Evolutionary conservation across 2,113 vertebrate species (phyloP).

Genomic region (Tenebrosternarchus preto): DNA sequence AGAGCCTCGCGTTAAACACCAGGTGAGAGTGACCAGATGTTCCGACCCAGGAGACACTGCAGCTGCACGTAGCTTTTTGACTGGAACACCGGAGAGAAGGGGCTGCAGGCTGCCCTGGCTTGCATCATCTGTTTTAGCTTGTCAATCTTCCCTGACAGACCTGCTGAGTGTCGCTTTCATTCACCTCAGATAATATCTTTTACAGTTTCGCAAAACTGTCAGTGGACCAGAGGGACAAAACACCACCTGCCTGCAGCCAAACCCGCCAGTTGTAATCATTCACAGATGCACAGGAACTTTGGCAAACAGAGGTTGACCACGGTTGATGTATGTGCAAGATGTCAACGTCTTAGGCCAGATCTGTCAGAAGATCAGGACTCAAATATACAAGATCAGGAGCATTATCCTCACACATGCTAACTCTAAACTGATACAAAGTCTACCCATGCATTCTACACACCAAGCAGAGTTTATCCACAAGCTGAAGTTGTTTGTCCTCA

Average conservation of each 20-base stretch:
- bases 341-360: neutral
- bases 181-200: constrained; percentile 73
- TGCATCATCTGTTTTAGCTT: constrained; percentile 75
- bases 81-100: constrained; percentile 39
- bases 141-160: constrained; percentile 72
- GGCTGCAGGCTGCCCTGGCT: neutral
- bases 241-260: constrained; percentile 64
- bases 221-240: constrained; percentile 53
- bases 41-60: constrained; percentile 62
- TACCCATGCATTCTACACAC: neutral
- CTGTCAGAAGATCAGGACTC: neutral
- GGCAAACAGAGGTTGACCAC: neutral
- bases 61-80: constrained; percentile 62
- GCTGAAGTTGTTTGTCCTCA: neutral
- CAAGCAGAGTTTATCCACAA: neutral
- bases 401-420: neutral
- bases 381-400: neutral
- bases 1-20: constrained; percentile 59
- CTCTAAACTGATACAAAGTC: neutral
- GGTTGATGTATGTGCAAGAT: neutral
- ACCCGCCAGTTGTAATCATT: constrained; percentile 67
- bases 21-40: constrained; percentile 74
- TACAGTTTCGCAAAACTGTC: constrained; percentile 73
- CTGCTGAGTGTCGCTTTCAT: constrained; percentile 70
- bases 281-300: constrained; percentile 58